Evolutionary conservation across 2,797 vertebrate species (phyloP).

Genomic region (Gila robusta): DNA sequence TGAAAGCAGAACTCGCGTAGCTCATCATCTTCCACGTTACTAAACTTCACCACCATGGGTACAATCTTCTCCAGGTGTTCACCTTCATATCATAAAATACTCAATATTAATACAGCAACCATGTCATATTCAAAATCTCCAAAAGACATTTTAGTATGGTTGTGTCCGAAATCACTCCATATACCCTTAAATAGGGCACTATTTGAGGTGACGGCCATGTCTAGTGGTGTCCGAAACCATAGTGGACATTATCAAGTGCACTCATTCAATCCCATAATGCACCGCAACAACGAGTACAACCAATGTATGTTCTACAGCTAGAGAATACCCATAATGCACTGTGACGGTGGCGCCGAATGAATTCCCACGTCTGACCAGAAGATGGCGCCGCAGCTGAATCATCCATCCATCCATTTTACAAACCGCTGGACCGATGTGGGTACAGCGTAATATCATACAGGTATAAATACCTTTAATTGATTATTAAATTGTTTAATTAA

Average conservation of each 20-base stretch:
- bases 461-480: too few relatives aligned
- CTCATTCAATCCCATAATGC: neutral
- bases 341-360: too few relatives aligned
- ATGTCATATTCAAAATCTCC: neutral
- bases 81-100: slow-evolving; percentile 73
- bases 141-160: neutral
- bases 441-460: too few relatives aligned
- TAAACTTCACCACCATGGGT: slow-evolving; percentile 90
- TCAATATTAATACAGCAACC: neutral
- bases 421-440: too few relatives aligned
- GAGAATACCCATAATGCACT: too few relatives aligned
- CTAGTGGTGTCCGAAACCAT: neutral
- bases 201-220: neutral
- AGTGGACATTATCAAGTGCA: neutral
- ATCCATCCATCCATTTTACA: too few relatives aligned
- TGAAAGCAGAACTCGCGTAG: slow-evolving; percentile 94
- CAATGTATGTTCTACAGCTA: too few relatives aligned
- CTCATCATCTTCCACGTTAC: slow-evolving; percentile 90
- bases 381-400: too few relatives aligned
- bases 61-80: slow-evolving; percentile 91
- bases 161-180: neutral
- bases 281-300: too few relatives aligned
- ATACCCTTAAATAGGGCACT: neutral
- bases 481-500: too few relatives aligned
- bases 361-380: too few relatives aligned